Evolutionary conservation across 2,888 invertebrate genomes (phyloP).

Genomic region (Pollenia amentaria): DNA sequence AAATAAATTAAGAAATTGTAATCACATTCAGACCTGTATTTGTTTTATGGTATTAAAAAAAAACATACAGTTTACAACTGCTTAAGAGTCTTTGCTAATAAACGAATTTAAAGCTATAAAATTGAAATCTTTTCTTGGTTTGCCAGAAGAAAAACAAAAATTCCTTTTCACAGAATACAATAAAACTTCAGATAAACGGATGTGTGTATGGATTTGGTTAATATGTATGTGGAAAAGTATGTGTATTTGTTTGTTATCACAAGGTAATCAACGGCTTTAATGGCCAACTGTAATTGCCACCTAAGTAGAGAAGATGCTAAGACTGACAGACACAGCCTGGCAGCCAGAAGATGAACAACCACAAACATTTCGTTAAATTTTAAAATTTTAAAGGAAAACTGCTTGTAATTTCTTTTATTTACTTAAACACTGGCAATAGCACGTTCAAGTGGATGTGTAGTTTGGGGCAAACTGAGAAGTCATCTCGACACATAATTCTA

Average conservation of each 20-base stretch:
- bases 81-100: constrained; percentile 32
- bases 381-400: constrained; percentile 47
- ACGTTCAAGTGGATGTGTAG: not conserved
- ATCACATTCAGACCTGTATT: not conserved
- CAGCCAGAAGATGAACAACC: not conserved
- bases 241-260: constrained; percentile 11
- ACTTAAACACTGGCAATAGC: not conserved
- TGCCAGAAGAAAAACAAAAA: not conserved
- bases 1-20: constrained; percentile 45
- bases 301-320: constrained; percentile 52
- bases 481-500: no score
- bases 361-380: not conserved
- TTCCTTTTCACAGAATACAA: constrained; percentile 21
- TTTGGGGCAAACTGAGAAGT: not conserved
- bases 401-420: constrained; percentile 22
- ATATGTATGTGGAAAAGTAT: not conserved
- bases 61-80: not conserved
- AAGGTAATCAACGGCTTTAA: constrained; percentile 60
- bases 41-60: not conserved
- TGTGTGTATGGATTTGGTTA: not conserved
- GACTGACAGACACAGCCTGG: constrained; percentile 4
- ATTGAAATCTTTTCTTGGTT: constrained; percentile 15
- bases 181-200: not conserved
- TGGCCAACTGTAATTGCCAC: constrained; percentile 68
- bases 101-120: constrained; percentile 57